Percentiles rank a stretch among this genome's conserved stretches.
These are phyloP conservation scores for Plecturocebus donacophilus DNA, from an alignment of 2,113 vertebrate genomes.

Conservation along the genomic window DNA sequence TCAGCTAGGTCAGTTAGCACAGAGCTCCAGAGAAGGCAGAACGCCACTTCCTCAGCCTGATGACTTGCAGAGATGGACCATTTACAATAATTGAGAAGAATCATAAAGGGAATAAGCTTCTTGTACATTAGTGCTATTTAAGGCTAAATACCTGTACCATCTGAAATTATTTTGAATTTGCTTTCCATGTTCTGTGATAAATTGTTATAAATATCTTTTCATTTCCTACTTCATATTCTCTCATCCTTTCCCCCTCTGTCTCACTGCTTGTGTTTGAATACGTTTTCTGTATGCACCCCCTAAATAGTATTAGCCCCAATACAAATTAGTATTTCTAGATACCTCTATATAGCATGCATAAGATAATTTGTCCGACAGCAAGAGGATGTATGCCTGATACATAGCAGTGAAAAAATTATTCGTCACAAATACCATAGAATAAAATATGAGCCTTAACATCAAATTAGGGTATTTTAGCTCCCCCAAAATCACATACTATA, in stretches of 20 bases:
- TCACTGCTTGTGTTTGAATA: slow-evolving; percentile 29
- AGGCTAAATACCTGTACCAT: not conserved
- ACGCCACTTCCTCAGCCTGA: not conserved
- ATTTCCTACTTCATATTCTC: not conserved
- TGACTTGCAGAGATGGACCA: not conserved
- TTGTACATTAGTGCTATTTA: not conserved
- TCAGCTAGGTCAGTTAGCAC: not conserved
- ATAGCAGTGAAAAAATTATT: slow-evolving; percentile 53
- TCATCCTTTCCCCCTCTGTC: not conserved
- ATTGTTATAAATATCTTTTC: not conserved
- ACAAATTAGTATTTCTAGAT: slow-evolving; percentile 52
- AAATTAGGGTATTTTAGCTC: not conserved
- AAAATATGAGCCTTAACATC: slow-evolving; percentile 30
- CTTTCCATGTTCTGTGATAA: not conserved
- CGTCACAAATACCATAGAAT: not conserved
- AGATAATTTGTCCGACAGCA: slow-evolving; percentile 35
- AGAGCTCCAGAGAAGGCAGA: not conserved
- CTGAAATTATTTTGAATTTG: slow-evolving; percentile 19
- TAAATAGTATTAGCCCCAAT: not conserved
- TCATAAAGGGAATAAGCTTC: not conserved
- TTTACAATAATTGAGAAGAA: not conserved
- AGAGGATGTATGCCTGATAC: slow-evolving; percentile 21
- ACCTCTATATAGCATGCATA: not conserved
- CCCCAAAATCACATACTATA: not conserved
- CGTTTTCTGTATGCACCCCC: not conserved